phyloP scores from a whole-genome alignment of 2,888 invertebrate genomes.

The Eupithecia subumbrata region DNA sequence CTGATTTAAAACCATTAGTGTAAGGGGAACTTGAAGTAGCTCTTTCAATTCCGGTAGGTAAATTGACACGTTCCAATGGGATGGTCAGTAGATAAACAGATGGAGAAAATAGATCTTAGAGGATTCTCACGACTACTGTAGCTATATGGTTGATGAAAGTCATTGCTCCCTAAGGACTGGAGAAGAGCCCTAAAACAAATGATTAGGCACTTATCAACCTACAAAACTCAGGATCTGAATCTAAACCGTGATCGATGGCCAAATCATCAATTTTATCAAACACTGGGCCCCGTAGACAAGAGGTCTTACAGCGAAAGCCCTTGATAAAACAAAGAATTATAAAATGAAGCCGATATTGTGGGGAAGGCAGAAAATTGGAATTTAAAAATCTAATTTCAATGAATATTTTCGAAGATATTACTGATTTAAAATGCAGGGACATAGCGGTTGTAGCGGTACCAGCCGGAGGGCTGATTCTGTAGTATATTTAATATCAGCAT shows the following conservation, averaged over 20 bases:
- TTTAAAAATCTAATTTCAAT: no score
- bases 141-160: not conserved
- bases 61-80: not conserved
- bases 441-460: no score
- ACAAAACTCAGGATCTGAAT: slow-evolving; percentile 16
- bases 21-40: not conserved
- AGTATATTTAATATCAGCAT: no score
- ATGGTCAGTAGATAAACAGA: not conserved
- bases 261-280: slow-evolving; percentile 62
- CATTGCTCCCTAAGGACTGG: not conserved
- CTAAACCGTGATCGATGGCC: slow-evolving; percentile 44
- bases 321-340: slow-evolving; percentile 44
- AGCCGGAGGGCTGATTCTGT: no score
- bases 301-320: slow-evolving; percentile 29
- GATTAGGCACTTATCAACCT: not conserved
- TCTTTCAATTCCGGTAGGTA: not conserved
- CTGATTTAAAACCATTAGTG: not conserved
- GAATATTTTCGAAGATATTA: no score
- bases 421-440: no score
- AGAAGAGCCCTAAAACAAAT: slow-evolving; percentile 2
- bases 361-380: no score
- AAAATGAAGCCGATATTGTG: not conserved
- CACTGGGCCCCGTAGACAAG: slow-evolving; percentile 49
- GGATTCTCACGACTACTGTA: not conserved
- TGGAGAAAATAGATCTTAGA: not conserved